phyloP scores from a whole-genome alignment of 2,113 vertebrate genomes.

The Leptocoma aspasia region DNA sequence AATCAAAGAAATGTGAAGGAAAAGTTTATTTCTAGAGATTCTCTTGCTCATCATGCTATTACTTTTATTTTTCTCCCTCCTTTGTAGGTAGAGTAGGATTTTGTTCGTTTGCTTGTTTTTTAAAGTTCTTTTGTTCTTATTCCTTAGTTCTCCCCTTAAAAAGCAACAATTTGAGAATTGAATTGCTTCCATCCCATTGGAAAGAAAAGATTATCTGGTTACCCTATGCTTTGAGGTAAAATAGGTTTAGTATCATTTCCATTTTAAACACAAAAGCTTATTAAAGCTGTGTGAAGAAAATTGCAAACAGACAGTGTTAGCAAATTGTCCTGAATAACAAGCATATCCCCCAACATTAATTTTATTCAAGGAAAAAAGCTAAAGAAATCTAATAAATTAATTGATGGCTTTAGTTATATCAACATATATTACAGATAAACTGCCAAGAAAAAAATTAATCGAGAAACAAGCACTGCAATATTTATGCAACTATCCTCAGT shows the following conservation, averaged over 20 bases:
- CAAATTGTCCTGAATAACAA: background rate
- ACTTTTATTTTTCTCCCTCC: background rate
- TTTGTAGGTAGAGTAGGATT: background rate
- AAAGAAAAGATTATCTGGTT: background rate
- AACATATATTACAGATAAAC: background rate
- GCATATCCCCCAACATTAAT: background rate
- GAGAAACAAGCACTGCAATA: background rate
- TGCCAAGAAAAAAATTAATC: background rate
- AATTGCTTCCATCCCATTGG: background rate
- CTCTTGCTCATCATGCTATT: background rate
- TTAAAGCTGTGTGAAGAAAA: background rate
- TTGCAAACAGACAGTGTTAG: background rate
- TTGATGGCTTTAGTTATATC: background rate
- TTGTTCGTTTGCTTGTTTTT: background rate
- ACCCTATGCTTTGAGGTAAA: background rate
- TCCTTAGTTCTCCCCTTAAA: background rate
- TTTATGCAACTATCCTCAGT: background rate
- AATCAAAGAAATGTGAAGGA: background rate
- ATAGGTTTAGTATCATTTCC: rapidly evolving
- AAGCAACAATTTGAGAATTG: background rate
- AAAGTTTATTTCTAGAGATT: background rate
- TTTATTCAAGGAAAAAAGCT: background rate
- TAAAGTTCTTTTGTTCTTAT: background rate
- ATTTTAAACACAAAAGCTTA: background rate
- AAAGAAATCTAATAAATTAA: background rate